Conservation (phyloP, 2,113 vertebrate genomes). For the Maccullochella peelii region DNA sequence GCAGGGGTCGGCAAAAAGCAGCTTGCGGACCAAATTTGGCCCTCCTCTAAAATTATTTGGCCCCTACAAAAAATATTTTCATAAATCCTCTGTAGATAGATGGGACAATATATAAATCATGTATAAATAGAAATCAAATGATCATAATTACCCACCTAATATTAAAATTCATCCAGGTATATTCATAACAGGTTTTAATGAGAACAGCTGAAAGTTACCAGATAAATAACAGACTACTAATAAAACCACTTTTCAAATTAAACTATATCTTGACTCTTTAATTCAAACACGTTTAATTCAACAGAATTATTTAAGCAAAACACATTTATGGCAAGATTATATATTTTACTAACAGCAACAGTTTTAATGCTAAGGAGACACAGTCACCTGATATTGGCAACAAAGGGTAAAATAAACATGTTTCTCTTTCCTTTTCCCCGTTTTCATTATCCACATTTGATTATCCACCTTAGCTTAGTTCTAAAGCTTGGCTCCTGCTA, state of each 20-base stretch:
- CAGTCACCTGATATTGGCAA: not conserved
- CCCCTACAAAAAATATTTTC: not conserved
- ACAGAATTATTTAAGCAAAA: not conserved
- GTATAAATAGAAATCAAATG: not conserved
- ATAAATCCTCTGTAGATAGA: not conserved
- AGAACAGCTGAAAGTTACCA: not conserved
- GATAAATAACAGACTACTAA: not conserved
- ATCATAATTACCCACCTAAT: not conserved
- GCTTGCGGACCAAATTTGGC: not conserved
- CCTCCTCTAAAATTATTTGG: not conserved
- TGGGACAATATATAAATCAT: not conserved
- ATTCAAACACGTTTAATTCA: not conserved
- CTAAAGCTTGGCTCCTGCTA: not conserved
- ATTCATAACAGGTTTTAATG: not conserved
- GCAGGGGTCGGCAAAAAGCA: slow-evolving; percentile 41
- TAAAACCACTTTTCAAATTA: not conserved
- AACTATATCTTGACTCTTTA: not conserved
- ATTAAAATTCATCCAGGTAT: not conserved
- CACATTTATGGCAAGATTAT: not conserved
- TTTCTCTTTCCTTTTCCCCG: not conserved
- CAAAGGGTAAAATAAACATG: not conserved
- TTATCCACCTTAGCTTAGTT: not conserved
- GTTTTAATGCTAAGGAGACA: not conserved
- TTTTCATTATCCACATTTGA: slow-evolving; percentile 1
- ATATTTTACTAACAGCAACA: not conserved